These are phyloP conservation scores for Bactericera cockerelli DNA, from an alignment of 1,140 invertebrate genomes.

Conservation along the genomic window DNA sequence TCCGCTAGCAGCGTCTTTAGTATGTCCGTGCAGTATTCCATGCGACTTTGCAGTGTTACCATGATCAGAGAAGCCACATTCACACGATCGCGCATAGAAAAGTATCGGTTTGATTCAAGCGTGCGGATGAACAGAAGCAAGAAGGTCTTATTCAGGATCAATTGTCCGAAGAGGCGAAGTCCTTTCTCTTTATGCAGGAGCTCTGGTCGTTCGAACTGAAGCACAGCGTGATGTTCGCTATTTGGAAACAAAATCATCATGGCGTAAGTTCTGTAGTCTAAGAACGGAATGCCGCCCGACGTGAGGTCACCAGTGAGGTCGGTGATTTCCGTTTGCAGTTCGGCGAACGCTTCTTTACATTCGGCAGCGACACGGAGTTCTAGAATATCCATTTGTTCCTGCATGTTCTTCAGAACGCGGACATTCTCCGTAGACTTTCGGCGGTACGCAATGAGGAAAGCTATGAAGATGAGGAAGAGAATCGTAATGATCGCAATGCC, in stretches of 20 bases:
- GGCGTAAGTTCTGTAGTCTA: slow-evolving; percentile 91
- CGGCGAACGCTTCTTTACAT: slow-evolving; percentile 98
- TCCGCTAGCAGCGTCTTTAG: slow-evolving; percentile 91
- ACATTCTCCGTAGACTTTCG: slow-evolving; percentile 93
- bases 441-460: slow-evolving; percentile 83
- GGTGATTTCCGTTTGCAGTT: slow-evolving; percentile 98
- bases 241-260: slow-evolving; percentile 98
- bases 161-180: slow-evolving; percentile 78
- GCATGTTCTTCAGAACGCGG: slow-evolving; percentile 94
- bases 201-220: slow-evolving; percentile 84
- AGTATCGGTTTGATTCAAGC: slow-evolving; percentile 88
- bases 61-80: slow-evolving; percentile 98
- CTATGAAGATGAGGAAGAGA: slow-evolving; percentile 46
- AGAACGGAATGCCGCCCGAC: slow-evolving; percentile 87
- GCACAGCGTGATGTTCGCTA: slow-evolving; percentile 80
- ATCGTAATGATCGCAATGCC: slow-evolving; percentile 60
- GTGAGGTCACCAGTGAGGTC: slow-evolving; percentile 90
- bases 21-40: slow-evolving; percentile 99
- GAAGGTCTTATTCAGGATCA: slow-evolving; percentile 97
- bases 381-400: slow-evolving; percentile 98
- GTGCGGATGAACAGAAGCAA: slow-evolving; percentile 92
- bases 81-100: slow-evolving; percentile 77
- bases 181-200: slow-evolving; percentile 83
- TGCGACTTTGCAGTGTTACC: slow-evolving; percentile 95
- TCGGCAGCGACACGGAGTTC: slow-evolving; percentile 93